These are phyloP conservation scores for Colistium nudipinnis DNA, from an alignment of 2,113 vertebrate species.

Conservation along the genomic window DNA sequence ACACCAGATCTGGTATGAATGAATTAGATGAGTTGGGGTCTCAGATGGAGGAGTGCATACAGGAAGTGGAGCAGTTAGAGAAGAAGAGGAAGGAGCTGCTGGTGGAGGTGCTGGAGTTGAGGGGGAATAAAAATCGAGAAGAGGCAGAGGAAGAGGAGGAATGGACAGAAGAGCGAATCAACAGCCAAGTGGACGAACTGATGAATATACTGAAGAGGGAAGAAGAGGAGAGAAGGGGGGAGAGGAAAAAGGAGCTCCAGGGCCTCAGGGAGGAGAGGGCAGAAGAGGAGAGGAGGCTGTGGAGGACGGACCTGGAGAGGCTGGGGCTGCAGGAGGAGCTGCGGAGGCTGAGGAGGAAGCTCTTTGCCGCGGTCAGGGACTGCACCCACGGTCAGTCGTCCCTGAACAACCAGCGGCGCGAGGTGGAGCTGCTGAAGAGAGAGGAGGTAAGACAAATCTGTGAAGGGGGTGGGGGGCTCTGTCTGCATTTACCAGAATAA, in stretches of 20 bases:
- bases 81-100: constrained; percentile 85
- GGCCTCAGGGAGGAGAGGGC: constrained; percentile 84
- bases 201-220: constrained; percentile 83
- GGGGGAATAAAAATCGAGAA: constrained; percentile 82
- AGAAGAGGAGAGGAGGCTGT: constrained; percentile 83
- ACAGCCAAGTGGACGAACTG: constrained; percentile 64
- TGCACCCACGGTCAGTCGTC: constrained; percentile 87
- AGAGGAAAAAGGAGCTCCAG: constrained; percentile 84
- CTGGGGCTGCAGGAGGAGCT: constrained; percentile 86
- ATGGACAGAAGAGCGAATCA: constrained; percentile 68
- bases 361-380: constrained; percentile 88
- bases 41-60: constrained; percentile 82
- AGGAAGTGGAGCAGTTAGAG: constrained; percentile 86
- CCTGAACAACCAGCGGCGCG: constrained; percentile 82
- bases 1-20: background rate
- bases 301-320: constrained; percentile 87
- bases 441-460: constrained; percentile 70
- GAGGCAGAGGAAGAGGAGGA: constrained; percentile 78
- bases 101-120: constrained; percentile 82
- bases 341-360: constrained; percentile 84
- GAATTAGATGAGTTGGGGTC: constrained; percentile 53
- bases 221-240: constrained; percentile 84
- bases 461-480: background rate
- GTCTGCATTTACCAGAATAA: background rate
- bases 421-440: constrained; percentile 81